Evolutionary conservation across 2,797 vertebrate genomes (phyloP).

Genomic region (Lagothrix lagotricha): DNA sequence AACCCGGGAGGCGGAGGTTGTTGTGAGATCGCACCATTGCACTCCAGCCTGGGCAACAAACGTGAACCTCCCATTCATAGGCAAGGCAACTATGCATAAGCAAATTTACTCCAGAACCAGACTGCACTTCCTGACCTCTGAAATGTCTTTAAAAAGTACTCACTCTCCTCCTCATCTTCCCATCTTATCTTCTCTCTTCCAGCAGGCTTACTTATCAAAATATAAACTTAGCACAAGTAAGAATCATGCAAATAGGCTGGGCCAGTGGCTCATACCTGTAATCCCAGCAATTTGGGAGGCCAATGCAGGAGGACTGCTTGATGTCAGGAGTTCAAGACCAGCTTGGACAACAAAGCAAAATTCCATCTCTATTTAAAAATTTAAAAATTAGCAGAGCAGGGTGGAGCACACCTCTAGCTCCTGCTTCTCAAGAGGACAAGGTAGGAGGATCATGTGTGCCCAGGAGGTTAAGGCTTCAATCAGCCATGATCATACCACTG

Average conservation of each 20-base stretch:
- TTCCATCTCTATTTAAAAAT: background rate
- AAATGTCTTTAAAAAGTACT: background rate
- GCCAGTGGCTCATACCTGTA: background rate
- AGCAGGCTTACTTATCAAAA: background rate
- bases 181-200: background rate
- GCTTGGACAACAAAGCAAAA: background rate
- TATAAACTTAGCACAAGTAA: background rate
- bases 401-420: background rate
- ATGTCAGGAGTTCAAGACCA: background rate
- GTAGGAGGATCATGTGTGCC: background rate
- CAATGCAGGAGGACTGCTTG: background rate
- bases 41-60: too few relatives aligned
- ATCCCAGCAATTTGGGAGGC: background rate
- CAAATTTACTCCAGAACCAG: slow-evolving; percentile 20
- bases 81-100: background rate
- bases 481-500: background rate
- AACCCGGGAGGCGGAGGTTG: too few relatives aligned
- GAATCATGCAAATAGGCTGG: background rate
- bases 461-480: background rate
- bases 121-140: background rate
- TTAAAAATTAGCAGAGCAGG: background rate
- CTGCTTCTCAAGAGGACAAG: background rate
- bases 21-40: too few relatives aligned
- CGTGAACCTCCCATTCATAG: background rate
- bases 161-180: background rate